A percentile compares a stretch with the other conserved stretches of the same genome.
Conservation (phyloP, 2,888 invertebrate genomes). For the Lasiommata megera region DNA sequence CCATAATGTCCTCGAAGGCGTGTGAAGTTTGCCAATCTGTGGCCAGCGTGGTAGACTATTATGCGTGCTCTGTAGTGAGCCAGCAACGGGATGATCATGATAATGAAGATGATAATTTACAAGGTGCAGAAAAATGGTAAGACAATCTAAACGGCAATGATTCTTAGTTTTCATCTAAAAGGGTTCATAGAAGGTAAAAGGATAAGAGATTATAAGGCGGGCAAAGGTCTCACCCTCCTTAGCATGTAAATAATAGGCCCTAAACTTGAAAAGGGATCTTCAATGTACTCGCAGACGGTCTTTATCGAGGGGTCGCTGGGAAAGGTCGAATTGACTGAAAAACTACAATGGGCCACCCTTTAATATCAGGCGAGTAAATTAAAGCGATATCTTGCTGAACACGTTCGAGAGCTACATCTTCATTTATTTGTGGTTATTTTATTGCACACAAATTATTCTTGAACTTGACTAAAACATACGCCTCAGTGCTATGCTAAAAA, state of each 20-base stretch:
- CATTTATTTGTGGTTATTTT: neutral
- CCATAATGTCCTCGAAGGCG: no score
- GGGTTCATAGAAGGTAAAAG: constrained; percentile 4
- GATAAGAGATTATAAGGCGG: constrained; percentile 12
- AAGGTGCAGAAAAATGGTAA: neutral
- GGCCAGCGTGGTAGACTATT: no score
- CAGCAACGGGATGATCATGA: no score
- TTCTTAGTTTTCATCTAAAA: neutral
- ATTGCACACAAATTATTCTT: no score
- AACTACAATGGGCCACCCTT: constrained; percentile 7
- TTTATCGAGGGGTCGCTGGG: neutral
- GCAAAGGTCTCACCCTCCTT: constrained; percentile 16
- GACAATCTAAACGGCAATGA: neutral
- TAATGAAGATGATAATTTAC: no score
- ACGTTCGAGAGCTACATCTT: neutral
- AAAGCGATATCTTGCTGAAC: neutral
- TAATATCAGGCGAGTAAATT: constrained; percentile 5
- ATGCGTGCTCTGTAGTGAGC: no score
- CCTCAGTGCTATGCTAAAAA: no score
- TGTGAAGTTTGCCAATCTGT: no score
- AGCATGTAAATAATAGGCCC: constrained; percentile 24
- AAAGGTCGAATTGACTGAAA: constrained; percentile 11
- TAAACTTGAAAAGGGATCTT: constrained; percentile 19
- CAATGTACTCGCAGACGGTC: constrained; percentile 5
- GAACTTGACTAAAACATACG: no score